These are phyloP conservation scores for Choristoneura rosaceana DNA, from an alignment of 2,888 invertebrate species.

Conservation along the genomic window DNA sequence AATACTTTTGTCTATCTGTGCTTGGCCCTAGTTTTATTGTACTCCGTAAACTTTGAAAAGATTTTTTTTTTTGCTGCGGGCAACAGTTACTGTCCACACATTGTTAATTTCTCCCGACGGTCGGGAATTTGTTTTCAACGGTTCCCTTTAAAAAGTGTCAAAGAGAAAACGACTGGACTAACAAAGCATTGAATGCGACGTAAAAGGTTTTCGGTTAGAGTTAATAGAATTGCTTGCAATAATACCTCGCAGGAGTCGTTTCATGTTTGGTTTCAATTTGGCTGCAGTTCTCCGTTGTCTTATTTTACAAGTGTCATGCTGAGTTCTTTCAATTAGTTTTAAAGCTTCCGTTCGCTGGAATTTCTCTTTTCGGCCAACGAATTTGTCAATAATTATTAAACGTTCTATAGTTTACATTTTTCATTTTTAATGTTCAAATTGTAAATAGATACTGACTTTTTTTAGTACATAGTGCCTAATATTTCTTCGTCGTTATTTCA, in stretches of 20 bases:
- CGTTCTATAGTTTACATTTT: background rate
- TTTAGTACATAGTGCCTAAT: too few species aligned
- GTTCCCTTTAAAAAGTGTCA: conserved; percentile 48
- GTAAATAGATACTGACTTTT: too few species aligned
- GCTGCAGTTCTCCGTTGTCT: conserved; percentile 64
- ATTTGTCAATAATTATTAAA: background rate
- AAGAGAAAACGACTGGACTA: conserved; percentile 46
- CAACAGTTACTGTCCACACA: conserved; percentile 60
- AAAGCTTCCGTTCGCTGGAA: conserved; percentile 65
- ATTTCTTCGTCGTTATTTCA: too few species aligned
- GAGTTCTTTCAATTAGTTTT: conserved; percentile 61
- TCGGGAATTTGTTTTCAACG: conserved; percentile 58
- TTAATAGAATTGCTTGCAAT: conserved; percentile 65
- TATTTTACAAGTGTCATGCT: conserved; percentile 57
- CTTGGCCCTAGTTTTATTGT: conserved; percentile 67
- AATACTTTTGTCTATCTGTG: conserved; percentile 65
- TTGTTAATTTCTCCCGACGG: conserved; percentile 60
- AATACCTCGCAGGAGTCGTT: conserved; percentile 55
- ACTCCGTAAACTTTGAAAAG: conserved; percentile 61
- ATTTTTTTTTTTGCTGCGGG: conserved; percentile 61
- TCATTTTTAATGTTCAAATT: background rate
- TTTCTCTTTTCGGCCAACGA: conserved; percentile 50
- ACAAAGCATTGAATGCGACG: conserved; percentile 54
- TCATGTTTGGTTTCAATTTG: conserved; percentile 62
- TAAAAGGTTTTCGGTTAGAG: conserved; percentile 66